Evolutionary conservation across 2,888 invertebrate species (phyloP).

Genomic region (Drosophila setosimentum): DNA sequence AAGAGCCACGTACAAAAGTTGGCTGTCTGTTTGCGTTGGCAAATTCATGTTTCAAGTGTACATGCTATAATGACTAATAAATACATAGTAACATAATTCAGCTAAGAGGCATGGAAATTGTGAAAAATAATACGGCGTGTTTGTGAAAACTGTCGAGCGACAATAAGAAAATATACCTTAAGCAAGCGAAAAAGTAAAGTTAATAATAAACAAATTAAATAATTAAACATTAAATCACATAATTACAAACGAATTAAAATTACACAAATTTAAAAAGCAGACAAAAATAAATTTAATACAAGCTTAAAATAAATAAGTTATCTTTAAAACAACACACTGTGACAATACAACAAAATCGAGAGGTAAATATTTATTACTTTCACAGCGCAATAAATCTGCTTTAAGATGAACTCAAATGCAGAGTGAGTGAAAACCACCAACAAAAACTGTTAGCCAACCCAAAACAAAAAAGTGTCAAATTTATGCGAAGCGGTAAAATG

Average conservation of each 20-base stretch:
- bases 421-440: conserved; percentile 20
- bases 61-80: conserved; percentile 20
- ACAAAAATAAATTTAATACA: background rate
- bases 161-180: conserved; percentile 15
- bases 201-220: background rate
- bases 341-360: conserved; percentile 9
- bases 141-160: conserved; percentile 14
- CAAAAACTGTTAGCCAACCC: conserved; percentile 24
- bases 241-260: background rate
- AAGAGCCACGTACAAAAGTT: conserved; percentile 12
- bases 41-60: conserved; percentile 20
- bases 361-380: conserved; percentile 70
- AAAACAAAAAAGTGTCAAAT: conserved; percentile 48
- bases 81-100: conserved; percentile 1
- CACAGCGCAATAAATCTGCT: conserved; percentile 58
- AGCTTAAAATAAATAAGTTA: background rate
- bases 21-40: conserved; percentile 2
- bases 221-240: conserved; percentile 15
- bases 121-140: background rate
- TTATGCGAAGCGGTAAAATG: conserved; percentile 69
- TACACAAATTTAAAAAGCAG: background rate
- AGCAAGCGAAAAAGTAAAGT: conserved; percentile 2
- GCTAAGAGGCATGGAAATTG: conserved; percentile 15
- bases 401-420: conserved; percentile 51
- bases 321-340: background rate